Evolutionary conservation across 2,888 invertebrate species (phyloP), one percentile per base, ranked within the genome.

Genomic region (Chaetogeoica ovagalla): DNA sequence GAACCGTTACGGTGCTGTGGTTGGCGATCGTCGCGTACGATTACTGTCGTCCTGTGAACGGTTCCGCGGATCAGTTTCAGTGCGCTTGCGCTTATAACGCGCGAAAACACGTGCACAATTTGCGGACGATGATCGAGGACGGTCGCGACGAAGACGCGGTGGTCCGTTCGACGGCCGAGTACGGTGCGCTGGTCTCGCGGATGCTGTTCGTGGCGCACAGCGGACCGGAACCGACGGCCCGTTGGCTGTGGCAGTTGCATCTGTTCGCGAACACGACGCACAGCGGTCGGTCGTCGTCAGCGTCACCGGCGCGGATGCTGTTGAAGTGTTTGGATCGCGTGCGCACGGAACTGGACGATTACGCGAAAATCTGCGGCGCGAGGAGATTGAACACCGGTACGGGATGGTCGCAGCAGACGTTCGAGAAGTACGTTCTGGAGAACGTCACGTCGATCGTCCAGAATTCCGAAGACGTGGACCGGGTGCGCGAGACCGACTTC

Each of bases 231-330:
- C 70, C 70, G n/a, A 63, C 79, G 13, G 71, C 71, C 62, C 55
- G 70, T 23, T 79, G 79, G 79, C 79, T 79, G 57, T 79, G 79
- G 79, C 55, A 57, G 79, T 57, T 79, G n/a, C 19, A 70, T 13
- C 1, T 79, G 63, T 71, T 21, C 70, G 55, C 77, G 13, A 79
- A 71, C 70, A 23, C 60, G 13, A 48, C 19, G 52, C 60, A 21
- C 8, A 17, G 15, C 8, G 43, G 13, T 17, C 0, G 15, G 0
- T 13, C 30, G 39, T 9, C 43, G 48, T 11, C 7, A 0, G 19
- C 17, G 19, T 39, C 37, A 23, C 5, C 23, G n/a, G 48, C 43
- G 9, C 1, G 0, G 9, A 1, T 43, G 63, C 0, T 60, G 30
- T 4, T 23, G 15, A 9, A 60, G 48, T 59, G 39, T n/a, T 13